Percentiles rank a stretch among this genome's conserved stretches.
Evolutionary conservation across 2,113 vertebrate genomes (phyloP).

Genomic region (Gnathonemus echidnorhynchus): DNA sequence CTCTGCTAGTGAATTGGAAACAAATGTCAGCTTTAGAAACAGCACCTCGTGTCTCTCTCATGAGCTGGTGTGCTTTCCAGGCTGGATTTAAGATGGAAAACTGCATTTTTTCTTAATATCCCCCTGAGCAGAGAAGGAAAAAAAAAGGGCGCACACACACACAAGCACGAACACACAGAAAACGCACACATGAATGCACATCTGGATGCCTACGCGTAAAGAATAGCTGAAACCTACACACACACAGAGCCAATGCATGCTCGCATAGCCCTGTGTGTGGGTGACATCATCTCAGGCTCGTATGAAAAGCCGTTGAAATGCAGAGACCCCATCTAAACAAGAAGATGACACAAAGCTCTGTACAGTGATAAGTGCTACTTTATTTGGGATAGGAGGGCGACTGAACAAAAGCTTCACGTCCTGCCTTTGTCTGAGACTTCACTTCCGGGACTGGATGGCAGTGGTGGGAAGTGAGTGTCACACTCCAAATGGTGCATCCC

Average conservation of each 20-base stretch:
- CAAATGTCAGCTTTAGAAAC: conserved; percentile 56
- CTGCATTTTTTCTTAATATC: conserved; percentile 28
- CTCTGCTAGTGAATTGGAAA: conserved; percentile 49
- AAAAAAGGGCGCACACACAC: conserved; percentile 12
- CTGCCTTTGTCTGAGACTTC: background rate
- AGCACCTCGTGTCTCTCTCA: conserved; percentile 29
- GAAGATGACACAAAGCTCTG: background rate
- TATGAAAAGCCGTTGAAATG: background rate
- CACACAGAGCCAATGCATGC: background rate
- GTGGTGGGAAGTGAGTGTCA: background rate
- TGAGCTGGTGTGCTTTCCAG: conserved; percentile 32
- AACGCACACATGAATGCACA: background rate
- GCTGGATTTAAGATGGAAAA: conserved; percentile 35
- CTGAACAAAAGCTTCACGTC: background rate
- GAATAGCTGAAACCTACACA: conserved; percentile 1
- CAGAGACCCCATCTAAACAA: background rate
- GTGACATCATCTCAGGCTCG: conserved; percentile 49
- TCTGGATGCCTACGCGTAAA: background rate
- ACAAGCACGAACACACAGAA: background rate
- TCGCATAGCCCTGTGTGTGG: conserved; percentile 27
- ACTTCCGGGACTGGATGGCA: background rate
- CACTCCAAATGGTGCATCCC: background rate
- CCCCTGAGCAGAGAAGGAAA: conserved; percentile 27
- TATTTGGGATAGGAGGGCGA: background rate
- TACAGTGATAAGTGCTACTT: background rate